These are phyloP conservation scores for Microplitis demolitor DNA, from an alignment of 1,140 invertebrate species.

Conservation along the genomic window DNA sequence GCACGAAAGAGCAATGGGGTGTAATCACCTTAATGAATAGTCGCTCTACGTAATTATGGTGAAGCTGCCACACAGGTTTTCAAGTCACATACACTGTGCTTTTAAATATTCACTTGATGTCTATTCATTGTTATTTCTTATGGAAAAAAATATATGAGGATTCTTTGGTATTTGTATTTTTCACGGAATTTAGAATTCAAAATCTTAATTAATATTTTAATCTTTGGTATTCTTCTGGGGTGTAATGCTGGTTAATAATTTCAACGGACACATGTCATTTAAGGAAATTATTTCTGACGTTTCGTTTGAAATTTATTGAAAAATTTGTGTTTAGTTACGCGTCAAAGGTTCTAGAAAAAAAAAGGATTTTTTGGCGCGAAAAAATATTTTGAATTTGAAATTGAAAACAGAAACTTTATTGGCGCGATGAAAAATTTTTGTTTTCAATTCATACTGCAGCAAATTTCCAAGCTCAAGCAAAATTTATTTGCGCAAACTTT, in stretches of 20 bases:
- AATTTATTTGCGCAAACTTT: too few species aligned
- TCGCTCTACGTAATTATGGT: slow-evolving; percentile 27
- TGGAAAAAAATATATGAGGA: background rate
- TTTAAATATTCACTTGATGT: background rate
- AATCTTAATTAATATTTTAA: too few species aligned
- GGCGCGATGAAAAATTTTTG: too few species aligned
- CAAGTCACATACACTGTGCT: background rate
- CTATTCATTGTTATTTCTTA: background rate
- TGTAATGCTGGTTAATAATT: background rate
- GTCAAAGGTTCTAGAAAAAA: slow-evolving; percentile 15
- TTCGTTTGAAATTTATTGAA: background rate
- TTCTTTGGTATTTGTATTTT: background rate
- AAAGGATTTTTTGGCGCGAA: too few species aligned
- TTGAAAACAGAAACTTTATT: too few species aligned
- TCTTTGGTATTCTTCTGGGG: background rate
- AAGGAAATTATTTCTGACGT: background rate
- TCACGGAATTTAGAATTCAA: too few species aligned
- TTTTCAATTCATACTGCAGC: too few species aligned
- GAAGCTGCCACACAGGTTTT: slow-evolving; percentile 25
- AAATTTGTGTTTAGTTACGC: background rate
- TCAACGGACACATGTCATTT: slow-evolving; percentile 2
- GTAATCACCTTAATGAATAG: slow-evolving; percentile 29
- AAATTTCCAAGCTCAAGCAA: too few species aligned
- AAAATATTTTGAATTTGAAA: too few species aligned
- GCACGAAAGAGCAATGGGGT: background rate